Percentiles rank a stretch among this genome's conserved stretches.
Conservation (phyloP, 2,797 vertebrate species). For the Myotis findleyi region DNA sequence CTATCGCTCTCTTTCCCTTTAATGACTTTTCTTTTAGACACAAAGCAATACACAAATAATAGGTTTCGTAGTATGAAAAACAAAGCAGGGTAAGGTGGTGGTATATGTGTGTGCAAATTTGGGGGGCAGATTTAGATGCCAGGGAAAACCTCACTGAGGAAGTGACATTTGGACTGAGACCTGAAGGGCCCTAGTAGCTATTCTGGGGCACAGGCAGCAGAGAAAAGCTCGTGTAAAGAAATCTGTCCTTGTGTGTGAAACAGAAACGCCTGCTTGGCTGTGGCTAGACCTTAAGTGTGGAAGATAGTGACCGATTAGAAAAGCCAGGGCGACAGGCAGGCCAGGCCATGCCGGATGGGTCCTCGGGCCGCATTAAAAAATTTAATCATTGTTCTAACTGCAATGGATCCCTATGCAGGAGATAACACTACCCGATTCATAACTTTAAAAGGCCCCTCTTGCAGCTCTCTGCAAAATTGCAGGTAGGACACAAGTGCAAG, state of each 20-base stretch:
- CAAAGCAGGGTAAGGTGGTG: not conserved
- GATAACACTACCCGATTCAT: not conserved
- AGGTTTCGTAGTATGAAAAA: not conserved
- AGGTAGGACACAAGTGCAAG: not conserved
- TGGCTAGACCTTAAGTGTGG: not conserved
- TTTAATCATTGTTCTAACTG: not conserved
- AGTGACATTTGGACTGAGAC: not conserved
- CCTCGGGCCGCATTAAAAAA: not conserved
- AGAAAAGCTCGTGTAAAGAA: not conserved
- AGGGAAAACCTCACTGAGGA: not conserved
- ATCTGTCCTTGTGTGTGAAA: conserved; percentile 31
- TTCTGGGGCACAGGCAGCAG: not conserved
- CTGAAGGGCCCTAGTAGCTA: not conserved
- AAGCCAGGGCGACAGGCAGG: not conserved
- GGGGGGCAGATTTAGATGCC: not conserved
- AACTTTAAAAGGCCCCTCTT: not conserved
- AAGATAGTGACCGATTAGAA: not conserved
- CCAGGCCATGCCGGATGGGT: not conserved
- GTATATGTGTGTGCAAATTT: not conserved
- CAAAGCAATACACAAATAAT: not conserved
- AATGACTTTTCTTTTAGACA: not conserved
- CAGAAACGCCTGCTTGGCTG: not conserved
- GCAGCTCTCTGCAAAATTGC: not conserved
- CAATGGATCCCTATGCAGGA: not conserved
- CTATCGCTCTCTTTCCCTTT: not conserved